Conservation (phyloP, 2,113 vertebrate species). For the Zapus hudsonius region DNA sequence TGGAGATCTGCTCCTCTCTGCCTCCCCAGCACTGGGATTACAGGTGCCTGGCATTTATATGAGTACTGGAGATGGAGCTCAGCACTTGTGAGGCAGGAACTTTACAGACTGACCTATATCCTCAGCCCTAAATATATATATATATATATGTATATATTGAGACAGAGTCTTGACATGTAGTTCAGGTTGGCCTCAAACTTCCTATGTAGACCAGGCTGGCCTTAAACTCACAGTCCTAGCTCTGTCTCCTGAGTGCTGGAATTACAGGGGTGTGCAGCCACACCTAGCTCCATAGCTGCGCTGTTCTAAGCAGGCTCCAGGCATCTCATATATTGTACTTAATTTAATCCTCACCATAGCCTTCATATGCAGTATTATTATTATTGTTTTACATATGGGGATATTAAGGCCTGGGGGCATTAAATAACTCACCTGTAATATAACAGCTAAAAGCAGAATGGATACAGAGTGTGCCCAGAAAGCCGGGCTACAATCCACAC, state of each 20-base stretch:
- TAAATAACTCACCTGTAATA: neutral
- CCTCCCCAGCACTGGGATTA: too few species aligned
- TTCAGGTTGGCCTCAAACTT: neutral
- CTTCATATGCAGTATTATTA: neutral
- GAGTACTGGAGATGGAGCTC: too few species aligned
- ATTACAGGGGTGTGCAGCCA: neutral
- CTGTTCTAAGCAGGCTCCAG: neutral
- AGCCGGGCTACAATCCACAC: accelerated
- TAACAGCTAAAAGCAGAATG: neutral
- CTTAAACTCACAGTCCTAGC: neutral
- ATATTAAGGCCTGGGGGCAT: neutral
- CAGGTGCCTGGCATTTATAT: too few species aligned
- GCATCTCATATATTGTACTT: neutral
- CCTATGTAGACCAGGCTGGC: neutral
- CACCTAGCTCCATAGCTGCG: neutral
- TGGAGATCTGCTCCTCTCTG: too few species aligned
- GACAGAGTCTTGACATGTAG: neutral
- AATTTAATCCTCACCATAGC: neutral
- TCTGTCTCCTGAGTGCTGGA: neutral
- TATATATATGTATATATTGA: neutral
- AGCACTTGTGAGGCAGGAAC: too few species aligned
- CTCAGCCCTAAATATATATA: too few species aligned
- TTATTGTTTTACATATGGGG: neutral
- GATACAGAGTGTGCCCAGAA: neutral
- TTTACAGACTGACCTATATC: too few species aligned